phyloP scores from a whole-genome alignment of 2,113 vertebrate genomes.

The Corythornis cristatus region DNA sequence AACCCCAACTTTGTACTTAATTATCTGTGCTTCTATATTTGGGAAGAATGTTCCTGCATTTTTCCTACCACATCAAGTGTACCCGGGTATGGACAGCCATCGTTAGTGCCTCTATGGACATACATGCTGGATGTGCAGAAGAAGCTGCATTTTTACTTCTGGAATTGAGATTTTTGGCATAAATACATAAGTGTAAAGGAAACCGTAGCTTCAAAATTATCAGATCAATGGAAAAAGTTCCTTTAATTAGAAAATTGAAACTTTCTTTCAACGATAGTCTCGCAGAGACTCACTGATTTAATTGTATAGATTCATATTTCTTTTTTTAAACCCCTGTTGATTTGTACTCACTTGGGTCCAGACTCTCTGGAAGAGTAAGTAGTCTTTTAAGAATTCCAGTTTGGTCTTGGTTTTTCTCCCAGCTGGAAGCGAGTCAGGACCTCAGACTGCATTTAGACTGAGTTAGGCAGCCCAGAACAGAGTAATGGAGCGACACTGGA shows the following conservation, averaged over 20 bases:
- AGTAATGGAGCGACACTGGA: not conserved
- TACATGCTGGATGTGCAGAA: not conserved
- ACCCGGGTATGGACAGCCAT: not conserved
- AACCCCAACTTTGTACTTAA: not conserved
- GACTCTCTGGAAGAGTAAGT: slow-evolving; percentile 14
- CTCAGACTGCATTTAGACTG: not conserved
- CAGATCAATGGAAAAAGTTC: not conserved
- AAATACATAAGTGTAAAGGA: not conserved
- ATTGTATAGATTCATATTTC: slow-evolving; percentile 25
- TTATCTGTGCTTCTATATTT: not conserved
- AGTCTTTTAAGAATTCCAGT: not conserved
- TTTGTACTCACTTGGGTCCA: slow-evolving; percentile 7
- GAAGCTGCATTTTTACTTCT: not conserved
- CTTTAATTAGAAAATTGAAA: not conserved
- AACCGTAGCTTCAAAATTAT: not conserved
- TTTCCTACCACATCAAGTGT: not conserved
- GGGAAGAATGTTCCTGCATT: not conserved
- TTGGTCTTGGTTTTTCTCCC: slow-evolving; percentile 10
- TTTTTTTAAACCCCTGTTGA: slow-evolving; percentile 7
- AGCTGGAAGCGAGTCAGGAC: not conserved
- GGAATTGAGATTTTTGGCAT: not conserved
- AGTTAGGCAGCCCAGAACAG: not conserved
- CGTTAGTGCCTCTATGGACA: not conserved
- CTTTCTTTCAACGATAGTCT: not conserved
- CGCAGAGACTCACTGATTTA: not conserved